A percentile compares a stretch with the other conserved stretches of the same genome.
phyloP scores from a whole-genome alignment of 2,113 vertebrate genomes.

The Solea solea region DNA sequence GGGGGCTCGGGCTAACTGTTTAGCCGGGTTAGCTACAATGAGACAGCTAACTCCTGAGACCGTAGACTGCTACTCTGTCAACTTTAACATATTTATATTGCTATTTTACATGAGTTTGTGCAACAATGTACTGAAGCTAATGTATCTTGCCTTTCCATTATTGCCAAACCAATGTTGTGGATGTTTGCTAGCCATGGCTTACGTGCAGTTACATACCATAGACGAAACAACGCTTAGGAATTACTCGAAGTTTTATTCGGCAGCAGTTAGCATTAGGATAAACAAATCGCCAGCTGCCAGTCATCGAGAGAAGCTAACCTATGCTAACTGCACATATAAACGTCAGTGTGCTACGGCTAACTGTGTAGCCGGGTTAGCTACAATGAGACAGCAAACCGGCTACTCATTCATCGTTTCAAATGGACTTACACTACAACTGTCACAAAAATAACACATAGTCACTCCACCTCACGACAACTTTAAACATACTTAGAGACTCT shows the following conservation, averaged over 20 bases:
- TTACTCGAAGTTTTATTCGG: neutral
- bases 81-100: neutral
- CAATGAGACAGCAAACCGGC: constrained; percentile 86
- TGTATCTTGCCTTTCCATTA: neutral
- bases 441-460: accelerated
- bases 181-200: neutral
- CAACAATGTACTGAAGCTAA: neutral
- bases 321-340: neutral
- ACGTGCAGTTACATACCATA: neutral
- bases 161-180: neutral
- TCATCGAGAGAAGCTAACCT: neutral
- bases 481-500: accelerated
- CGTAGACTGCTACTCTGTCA: constrained; percentile 63
- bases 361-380: constrained; percentile 45
- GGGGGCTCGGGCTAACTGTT: neutral
- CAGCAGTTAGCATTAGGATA: accelerated
- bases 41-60: constrained; percentile 77
- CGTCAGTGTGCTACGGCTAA: neutral
- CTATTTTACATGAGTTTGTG: neutral
- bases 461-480: accelerated
- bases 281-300: accelerated
- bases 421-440: neutral
- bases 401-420: constrained; percentile 26
- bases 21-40: constrained; percentile 74
- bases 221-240: accelerated